phyloP scores from a whole-genome alignment of 1,140 invertebrate genomes.

The Antheraea pernyi region DNA sequence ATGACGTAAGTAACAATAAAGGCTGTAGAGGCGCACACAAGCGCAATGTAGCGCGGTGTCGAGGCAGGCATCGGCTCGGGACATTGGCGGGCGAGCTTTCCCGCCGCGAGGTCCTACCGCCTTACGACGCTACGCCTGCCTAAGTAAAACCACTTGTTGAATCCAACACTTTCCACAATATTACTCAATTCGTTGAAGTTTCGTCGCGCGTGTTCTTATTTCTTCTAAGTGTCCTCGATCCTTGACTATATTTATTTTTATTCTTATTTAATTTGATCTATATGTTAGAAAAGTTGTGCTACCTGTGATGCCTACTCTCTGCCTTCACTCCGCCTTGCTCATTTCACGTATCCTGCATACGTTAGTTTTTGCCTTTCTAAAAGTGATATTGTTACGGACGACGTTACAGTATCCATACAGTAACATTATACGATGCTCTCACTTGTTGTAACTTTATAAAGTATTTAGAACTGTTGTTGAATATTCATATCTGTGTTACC shows the following conservation, averaged over 20 bases:
- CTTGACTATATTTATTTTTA: constrained; percentile 9
- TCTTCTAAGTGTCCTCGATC: constrained; percentile 18
- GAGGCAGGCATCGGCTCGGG: constrained; percentile 42
- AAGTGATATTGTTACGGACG: constrained; percentile 65
- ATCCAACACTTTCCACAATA: constrained; percentile 56
- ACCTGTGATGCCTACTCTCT: constrained; percentile 69
- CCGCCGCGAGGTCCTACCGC: constrained; percentile 57
- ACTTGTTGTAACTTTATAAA: constrained; percentile 68
- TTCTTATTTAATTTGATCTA: constrained; percentile 20
- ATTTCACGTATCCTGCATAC: constrained; percentile 42
- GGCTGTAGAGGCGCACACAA: constrained; percentile 47
- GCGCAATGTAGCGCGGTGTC: constrained; percentile 17
- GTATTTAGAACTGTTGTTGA: constrained; percentile 69
- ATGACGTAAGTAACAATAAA: constrained; percentile 35
- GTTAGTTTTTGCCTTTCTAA: constrained; percentile 59
- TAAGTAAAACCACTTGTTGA: constrained; percentile 69
- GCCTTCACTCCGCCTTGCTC: constrained; percentile 48
- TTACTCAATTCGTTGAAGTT: constrained; percentile 42
- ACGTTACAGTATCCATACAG: constrained; percentile 28
- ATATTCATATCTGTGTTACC: constrained; percentile 74
- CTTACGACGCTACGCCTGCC: constrained; percentile 54
- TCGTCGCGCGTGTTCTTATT: constrained; percentile 45
- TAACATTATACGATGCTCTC: constrained; percentile 36
- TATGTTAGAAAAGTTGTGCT: constrained; percentile 18
- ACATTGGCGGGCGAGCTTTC: constrained; percentile 67